Base-by-base conservation (phyloP, 2,888 invertebrate genomes). In the Drosophila nr. medialis region DNA sequence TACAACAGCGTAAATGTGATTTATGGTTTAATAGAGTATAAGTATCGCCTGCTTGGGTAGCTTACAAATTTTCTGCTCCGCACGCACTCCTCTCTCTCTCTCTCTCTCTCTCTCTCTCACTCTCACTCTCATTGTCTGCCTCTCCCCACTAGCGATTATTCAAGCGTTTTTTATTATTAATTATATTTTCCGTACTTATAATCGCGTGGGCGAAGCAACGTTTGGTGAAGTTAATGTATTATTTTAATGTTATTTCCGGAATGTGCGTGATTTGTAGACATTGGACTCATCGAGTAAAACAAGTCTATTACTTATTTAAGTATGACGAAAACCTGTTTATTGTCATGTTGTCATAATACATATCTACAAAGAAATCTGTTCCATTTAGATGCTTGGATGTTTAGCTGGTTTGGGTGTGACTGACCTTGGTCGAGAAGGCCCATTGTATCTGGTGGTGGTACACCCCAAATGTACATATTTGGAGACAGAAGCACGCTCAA, bases 211-310 rank as follows among this genome's bases (percentile, higher is more conserved):
- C 88, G 77, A 68, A 72, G 72, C 81, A 81, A 72, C 90, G 86
- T 88, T 90, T 81, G 89, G 56, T 75, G 51, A 83, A 88, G 74
- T 78, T 86, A 88, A 88, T 86, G 86, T 90, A 83, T 88, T 88
- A 83, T 89, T 86, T 86, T 89, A 86, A 86, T 84, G 72, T 83
- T 77, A 79, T 71, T 74, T 86, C 86, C 86, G 86, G 75, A 60
- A 71, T 67, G 69, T 90, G 90, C 84, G 90, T 85, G 84, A 84
- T 89, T 80, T 75, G 65, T 67, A 56, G 49, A 61, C 58, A 66
- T 71, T 61, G 49, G 18, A 45, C 29, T 48, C 32, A 36, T 36
- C 24, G 15, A 48, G 21, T 42, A 18, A 55, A 54, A 59, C 21
- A 30, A 48, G 62, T 61, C 32, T 38, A 63, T 54, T 30, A 21